These are phyloP conservation scores for Drepanosiphum platanoidis DNA, from an alignment of 2,888 invertebrate genomes.

Conservation along the genomic window DNA sequence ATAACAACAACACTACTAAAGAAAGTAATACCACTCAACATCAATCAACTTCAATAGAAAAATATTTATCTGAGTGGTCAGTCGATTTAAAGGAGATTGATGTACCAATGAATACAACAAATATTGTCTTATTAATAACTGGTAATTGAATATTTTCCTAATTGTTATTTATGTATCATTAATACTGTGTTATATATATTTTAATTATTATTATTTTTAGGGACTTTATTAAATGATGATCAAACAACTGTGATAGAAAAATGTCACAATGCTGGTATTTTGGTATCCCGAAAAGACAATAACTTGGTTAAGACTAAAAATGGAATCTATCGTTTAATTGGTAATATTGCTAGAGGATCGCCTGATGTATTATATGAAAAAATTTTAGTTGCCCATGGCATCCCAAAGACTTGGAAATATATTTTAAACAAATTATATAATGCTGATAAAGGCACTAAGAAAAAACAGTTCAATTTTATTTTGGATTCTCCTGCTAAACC, in stretches of 20 bases:
- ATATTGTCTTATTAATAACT: background rate
- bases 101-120: background rate
- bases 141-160: background rate
- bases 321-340: conserved; percentile 32
- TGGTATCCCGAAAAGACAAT: conserved; percentile 13
- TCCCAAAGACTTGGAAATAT: conserved; percentile 29
- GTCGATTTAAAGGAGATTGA: background rate
- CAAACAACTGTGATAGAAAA: conserved; percentile 5
- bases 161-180: background rate
- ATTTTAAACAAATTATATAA: background rate
- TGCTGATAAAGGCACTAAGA: background rate
- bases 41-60: conserved; percentile 6
- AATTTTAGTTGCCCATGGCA: background rate
- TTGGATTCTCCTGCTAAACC: conserved; percentile 37
- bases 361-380: conserved; percentile 25
- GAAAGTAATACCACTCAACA: conserved; percentile 16
- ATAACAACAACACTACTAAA: background rate
- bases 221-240: conserved; percentile 23
- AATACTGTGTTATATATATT: background rate
- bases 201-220: conserved; percentile 20
- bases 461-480: conserved; percentile 15
- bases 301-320: conserved; percentile 31
- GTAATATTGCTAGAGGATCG: conserved; percentile 22
- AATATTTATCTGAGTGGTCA: conserved; percentile 30
- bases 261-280: conserved; percentile 28